Conservation (phyloP, 2,113 vertebrate species). For the Albula goreensis region DNA sequence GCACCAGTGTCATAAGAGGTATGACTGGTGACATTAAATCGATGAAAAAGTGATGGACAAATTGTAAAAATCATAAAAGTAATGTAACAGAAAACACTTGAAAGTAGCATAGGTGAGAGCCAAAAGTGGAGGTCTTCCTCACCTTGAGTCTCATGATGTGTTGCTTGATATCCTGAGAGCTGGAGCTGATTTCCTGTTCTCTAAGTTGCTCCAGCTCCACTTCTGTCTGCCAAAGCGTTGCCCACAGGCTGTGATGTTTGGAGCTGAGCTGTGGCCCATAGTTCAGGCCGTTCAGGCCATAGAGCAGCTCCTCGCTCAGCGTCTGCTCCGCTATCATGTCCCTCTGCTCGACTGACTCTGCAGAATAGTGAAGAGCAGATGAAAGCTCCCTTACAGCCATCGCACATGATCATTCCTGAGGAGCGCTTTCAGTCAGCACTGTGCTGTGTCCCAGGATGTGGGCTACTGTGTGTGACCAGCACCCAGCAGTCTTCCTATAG, state of each 20-base stretch:
- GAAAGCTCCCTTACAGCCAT: neutral
- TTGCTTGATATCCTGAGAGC: constrained; percentile 83
- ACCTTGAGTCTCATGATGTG: constrained; percentile 95
- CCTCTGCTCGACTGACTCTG: constrained; percentile 87
- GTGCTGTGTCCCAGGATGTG: too few relatives aligned
- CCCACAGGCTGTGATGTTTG: constrained; percentile 79
- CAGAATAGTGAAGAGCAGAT: neutral
- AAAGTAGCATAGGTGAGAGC: neutral
- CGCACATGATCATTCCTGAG: too few relatives aligned
- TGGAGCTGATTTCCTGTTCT: constrained; percentile 78
- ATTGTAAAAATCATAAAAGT: too few relatives aligned
- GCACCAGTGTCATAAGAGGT: too few relatives aligned
- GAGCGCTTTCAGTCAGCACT: too few relatives aligned
- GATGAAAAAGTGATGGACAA: too few relatives aligned
- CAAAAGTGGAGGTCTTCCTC: constrained; percentile 1
- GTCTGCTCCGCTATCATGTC: constrained; percentile 95
- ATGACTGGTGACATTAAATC: too few relatives aligned
- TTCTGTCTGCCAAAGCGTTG: constrained; percentile 82
- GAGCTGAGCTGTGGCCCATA: constrained; percentile 94
- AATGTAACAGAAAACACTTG: neutral
- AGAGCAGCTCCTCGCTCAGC: constrained; percentile 86
- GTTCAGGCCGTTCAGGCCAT: constrained; percentile 87
- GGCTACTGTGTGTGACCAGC: neutral
- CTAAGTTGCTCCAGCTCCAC: constrained; percentile 82
- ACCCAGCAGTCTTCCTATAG: neutral